Conservation (phyloP, 2,888 invertebrate species). For the Oscheius onirici region DNA sequence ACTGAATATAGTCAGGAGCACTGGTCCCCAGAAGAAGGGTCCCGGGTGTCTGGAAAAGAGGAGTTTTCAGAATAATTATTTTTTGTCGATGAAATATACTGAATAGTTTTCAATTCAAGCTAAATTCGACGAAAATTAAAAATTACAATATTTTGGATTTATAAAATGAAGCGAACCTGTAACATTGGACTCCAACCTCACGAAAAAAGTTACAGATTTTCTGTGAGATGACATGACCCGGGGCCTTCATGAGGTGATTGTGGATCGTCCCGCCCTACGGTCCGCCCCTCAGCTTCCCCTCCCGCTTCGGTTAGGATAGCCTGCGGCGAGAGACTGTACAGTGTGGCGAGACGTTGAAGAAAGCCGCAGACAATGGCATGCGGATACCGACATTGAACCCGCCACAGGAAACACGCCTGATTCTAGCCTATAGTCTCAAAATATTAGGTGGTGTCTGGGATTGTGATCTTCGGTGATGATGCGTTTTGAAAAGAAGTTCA, state of each 20-base stretch:
- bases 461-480: too few species aligned
- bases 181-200: constrained; percentile 52
- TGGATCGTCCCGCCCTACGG: constrained; percentile 17
- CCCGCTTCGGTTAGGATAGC: constrained; percentile 30
- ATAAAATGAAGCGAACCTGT: constrained; percentile 42
- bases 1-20: constrained; percentile 47
- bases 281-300: constrained; percentile 28
- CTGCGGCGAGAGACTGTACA: constrained; percentile 22
- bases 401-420: constrained; percentile 1
- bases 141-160: too few species aligned
- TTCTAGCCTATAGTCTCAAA: background rate
- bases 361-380: constrained; percentile 30
- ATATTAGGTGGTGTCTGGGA: background rate
- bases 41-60: constrained; percentile 50
- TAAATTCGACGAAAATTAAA: background rate
- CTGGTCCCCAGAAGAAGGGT: constrained; percentile 59
- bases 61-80: background rate
- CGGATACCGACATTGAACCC: constrained; percentile 25
- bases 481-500: too few species aligned
- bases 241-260: constrained; percentile 53
- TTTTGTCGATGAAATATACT: too few species aligned
- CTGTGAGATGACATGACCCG: constrained; percentile 56
- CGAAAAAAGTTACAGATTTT: constrained; percentile 57
- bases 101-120: background rate
- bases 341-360: constrained; percentile 16